Conservation (phyloP, 2,888 invertebrate species). For the Tinea trinotella region DNA sequence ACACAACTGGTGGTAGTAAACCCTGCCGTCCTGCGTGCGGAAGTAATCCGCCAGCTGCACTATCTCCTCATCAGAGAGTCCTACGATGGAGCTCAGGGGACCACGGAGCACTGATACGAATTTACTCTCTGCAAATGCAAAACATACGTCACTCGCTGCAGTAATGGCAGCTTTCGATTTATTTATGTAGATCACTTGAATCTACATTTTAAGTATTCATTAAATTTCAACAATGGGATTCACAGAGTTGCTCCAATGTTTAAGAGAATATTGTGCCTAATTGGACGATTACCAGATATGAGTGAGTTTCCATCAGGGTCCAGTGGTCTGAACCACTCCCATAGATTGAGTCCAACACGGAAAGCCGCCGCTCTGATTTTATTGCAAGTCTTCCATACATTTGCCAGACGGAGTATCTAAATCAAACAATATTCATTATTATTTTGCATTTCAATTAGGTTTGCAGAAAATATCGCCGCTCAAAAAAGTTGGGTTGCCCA, state of each 20-base stretch:
- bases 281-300: conserved; percentile 70
- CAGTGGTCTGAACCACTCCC: conserved; percentile 78
- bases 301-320: conserved; percentile 79
- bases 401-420: conserved; percentile 69
- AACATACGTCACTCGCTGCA: no score
- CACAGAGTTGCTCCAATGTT: no score
- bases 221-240: no score
- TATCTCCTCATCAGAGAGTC: conserved; percentile 81
- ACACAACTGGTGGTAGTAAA: conserved; percentile 83
- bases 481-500: no score
- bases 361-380: conserved; percentile 84
- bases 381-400: conserved; percentile 85
- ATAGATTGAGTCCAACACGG: conserved; percentile 79
- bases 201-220: no score
- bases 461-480: no score
- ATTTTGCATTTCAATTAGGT: background rate
- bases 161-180: no score
- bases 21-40: conserved; percentile 83
- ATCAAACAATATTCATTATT: conserved; percentile 22
- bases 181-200: no score
- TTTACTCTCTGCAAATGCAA: conserved; percentile 80
- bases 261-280: no score
- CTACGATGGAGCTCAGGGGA: conserved; percentile 76
- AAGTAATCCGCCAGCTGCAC: conserved; percentile 83
- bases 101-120: conserved; percentile 80